Percentiles rank a stretch among this genome's conserved stretches.
These are phyloP conservation scores for Mimumesa dahlbomi DNA, from an alignment of 2,888 invertebrate genomes.

Conservation along the genomic window DNA sequence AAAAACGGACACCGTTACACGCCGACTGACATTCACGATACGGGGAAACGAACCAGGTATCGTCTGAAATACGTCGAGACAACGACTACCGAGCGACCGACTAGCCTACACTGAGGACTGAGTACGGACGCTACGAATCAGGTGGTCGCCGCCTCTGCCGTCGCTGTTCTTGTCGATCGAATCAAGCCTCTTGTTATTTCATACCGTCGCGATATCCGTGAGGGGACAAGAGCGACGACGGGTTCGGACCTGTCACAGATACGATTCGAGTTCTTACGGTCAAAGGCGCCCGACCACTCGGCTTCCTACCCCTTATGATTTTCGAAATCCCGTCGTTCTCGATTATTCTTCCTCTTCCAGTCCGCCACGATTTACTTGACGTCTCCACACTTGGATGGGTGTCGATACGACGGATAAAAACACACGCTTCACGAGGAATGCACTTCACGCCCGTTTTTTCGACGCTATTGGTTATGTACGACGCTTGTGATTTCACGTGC, in stretches of 20 bases:
- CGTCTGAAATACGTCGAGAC: slow-evolving; percentile 31
- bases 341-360: no score
- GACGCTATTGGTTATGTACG: no score
- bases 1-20: no score
- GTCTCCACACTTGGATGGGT: not conserved
- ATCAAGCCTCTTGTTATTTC: slow-evolving; percentile 72
- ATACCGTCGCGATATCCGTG: slow-evolving; percentile 66
- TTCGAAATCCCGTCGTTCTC: no score
- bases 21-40: no score
- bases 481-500: no score
- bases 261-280: no score
- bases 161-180: slow-evolving; percentile 64
- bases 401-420: not conserved
- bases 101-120: slow-evolving; percentile 81
- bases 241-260: slow-evolving; percentile 19
- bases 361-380: not conserved
- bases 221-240: slow-evolving; percentile 33
- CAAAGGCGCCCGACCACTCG: no score
- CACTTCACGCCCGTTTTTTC: not conserved
- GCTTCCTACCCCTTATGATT: not conserved
- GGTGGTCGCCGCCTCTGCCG: slow-evolving; percentile 61
- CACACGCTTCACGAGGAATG: not conserved
- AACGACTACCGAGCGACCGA: slow-evolving; percentile 76
- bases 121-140: slow-evolving; percentile 77
- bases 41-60: no score